Conservation (phyloP, 2,113 vertebrate species). For the Syngnathus scovelli region DNA sequence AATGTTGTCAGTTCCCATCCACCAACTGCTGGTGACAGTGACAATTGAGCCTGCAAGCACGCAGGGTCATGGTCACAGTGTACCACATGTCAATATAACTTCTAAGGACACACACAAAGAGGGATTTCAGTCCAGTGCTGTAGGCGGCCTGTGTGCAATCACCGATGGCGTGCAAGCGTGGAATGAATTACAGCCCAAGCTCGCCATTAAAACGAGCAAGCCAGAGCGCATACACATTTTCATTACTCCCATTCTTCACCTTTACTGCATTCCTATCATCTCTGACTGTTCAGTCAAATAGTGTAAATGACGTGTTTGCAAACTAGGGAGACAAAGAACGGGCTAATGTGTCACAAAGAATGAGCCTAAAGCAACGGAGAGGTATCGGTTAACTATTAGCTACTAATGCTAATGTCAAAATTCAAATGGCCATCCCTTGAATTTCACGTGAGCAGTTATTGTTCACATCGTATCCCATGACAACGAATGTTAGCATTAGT, state of each 20-base stretch:
- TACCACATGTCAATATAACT: constrained; percentile 52
- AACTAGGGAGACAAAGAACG: constrained; percentile 35
- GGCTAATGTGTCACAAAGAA: constrained; percentile 38
- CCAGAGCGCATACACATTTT: constrained; percentile 46
- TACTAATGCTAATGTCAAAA: not conserved
- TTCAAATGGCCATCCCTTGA: not conserved
- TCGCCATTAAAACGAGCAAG: constrained; percentile 55
- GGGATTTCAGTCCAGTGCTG: not conserved
- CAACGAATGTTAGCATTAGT: too few relatives aligned
- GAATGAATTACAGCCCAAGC: constrained; percentile 55
- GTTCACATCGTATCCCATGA: too few relatives aligned
- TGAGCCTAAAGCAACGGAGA: constrained; percentile 8
- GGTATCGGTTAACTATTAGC: not conserved
- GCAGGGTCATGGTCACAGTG: constrained; percentile 54
- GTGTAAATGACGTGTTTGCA: constrained; percentile 5
- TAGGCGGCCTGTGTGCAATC: not conserved
- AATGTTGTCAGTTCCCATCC: not conserved
- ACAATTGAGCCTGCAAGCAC: constrained; percentile 10
- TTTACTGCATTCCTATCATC: constrained; percentile 10
- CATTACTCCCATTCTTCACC: constrained; percentile 46
- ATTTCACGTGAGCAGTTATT: not conserved
- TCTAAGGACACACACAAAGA: constrained; percentile 7
- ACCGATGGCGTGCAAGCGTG: constrained; percentile 2
- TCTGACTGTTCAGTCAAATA: constrained; percentile 30
- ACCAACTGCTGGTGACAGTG: not conserved